Evolutionary conservation across 2,888 invertebrate species (phyloP).

Genomic region (Nesidiocoris tenuis): DNA sequence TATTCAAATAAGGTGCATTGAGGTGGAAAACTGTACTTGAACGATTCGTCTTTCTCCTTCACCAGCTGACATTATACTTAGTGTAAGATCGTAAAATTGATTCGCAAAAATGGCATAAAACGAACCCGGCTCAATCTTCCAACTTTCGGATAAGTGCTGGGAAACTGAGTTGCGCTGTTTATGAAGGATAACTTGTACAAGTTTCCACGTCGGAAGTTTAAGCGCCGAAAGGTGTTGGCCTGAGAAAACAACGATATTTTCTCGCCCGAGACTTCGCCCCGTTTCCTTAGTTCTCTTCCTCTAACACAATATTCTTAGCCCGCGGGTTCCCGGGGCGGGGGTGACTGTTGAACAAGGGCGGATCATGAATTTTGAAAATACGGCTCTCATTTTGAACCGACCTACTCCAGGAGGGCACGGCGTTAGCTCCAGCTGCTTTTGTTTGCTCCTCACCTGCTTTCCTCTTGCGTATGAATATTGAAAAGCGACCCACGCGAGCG

Average conservation of each 20-base stretch:
- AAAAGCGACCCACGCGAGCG: neutral
- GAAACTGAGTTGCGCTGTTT: slow-evolving; percentile 7
- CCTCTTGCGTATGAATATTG: neutral
- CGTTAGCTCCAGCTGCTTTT: neutral
- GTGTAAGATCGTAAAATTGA: too few species aligned
- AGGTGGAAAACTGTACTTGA: too few species aligned
- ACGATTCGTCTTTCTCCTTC: too few species aligned
- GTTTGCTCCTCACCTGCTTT: neutral
- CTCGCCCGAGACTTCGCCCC: neutral
- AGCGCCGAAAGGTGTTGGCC: neutral
- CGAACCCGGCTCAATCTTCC: neutral
- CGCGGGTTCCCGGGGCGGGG: neutral
- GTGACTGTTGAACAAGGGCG: neutral
- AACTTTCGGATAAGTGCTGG: neutral
- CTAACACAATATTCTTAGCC: neutral
- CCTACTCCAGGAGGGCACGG: neutral
- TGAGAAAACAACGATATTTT: neutral
- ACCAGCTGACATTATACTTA: too few species aligned
- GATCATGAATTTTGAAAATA: neutral
- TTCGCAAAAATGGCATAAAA: too few species aligned
- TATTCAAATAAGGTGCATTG: too few species aligned
- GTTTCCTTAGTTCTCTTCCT: neutral
- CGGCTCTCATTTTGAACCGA: neutral
- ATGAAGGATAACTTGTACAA: slow-evolving; percentile 23
- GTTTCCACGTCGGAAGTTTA: slow-evolving; percentile 16